Conservation (phyloP, 2,888 invertebrate species). For the Bedellia somnulentella region DNA sequence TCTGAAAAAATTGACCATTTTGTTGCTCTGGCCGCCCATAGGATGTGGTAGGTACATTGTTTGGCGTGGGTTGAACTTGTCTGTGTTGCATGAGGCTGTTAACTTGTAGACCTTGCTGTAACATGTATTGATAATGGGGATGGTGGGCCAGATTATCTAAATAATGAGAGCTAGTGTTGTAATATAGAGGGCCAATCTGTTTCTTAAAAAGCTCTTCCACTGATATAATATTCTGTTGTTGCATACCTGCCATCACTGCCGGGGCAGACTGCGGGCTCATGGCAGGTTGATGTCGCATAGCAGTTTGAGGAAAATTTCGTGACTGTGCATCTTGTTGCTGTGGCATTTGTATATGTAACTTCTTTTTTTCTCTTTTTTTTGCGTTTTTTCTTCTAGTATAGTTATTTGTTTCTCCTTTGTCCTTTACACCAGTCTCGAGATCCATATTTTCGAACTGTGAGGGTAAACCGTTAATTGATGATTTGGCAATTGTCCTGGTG, state of each 20-base stretch:
- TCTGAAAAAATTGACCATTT: conserved; percentile 20
- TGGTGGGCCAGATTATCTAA: conserved; percentile 37
- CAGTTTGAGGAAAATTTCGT: conserved; percentile 12
- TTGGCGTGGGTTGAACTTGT: conserved; percentile 15
- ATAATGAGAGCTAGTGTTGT: conserved; percentile 29
- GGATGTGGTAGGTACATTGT: conserved; percentile 14
- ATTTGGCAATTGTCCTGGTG: not conserved
- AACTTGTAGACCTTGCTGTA: conserved; percentile 11
- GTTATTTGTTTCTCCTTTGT: conserved; percentile 13
- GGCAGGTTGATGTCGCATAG: no score
- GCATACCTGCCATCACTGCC: no score
- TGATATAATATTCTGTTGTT: conserved; percentile 10
- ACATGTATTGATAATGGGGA: conserved; percentile 31
- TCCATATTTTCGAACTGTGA: conserved; percentile 10
- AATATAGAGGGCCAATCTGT: conserved; percentile 29
- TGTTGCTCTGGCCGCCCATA: conserved; percentile 1
- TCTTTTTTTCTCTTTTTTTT: conserved; percentile 29
- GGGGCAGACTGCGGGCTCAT: no score
- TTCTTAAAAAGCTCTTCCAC: conserved; percentile 27
- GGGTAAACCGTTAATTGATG: not conserved
- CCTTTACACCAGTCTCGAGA: conserved; percentile 15
- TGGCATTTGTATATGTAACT: conserved; percentile 22
- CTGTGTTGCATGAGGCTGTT: conserved; percentile 18
- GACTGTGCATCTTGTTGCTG: conserved; percentile 12
- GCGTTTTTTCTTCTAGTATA: conserved; percentile 34